Conservation (phyloP, 2,113 vertebrate genomes). For the Meriones unguiculatus region DNA sequence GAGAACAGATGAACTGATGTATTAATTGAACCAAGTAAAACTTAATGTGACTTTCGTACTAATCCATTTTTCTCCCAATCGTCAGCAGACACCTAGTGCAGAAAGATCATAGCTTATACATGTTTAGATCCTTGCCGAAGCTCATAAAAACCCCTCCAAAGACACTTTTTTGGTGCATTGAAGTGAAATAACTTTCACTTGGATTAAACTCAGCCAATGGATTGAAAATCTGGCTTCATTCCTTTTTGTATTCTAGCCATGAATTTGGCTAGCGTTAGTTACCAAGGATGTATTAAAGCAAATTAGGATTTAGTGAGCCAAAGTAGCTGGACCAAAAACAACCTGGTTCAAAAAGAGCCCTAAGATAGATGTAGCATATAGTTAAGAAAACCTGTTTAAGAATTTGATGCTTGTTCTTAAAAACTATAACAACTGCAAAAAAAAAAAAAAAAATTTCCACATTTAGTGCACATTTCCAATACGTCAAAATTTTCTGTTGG, state of each 20-base stretch:
- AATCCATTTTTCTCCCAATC: background rate
- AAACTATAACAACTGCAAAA: background rate
- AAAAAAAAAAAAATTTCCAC: background rate
- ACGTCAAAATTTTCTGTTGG: background rate
- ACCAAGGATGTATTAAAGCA: background rate
- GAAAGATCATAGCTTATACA: background rate
- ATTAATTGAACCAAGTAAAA: background rate
- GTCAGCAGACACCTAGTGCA: background rate
- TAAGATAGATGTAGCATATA: no score
- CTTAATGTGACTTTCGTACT: background rate
- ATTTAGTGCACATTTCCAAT: background rate
- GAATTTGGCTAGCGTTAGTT: background rate
- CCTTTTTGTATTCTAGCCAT: background rate
- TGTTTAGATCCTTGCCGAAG: background rate
- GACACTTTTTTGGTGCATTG: background rate
- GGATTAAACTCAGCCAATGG: background rate
- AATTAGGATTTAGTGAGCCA: background rate
- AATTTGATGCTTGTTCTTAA: background rate
- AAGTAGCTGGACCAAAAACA: background rate
- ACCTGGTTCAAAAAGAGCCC: background rate
- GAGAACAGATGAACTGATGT: background rate
- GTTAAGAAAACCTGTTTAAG: background rate
- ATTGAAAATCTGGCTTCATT: background rate
- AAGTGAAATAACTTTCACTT: slow-evolving; percentile 3
- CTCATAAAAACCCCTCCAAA: background rate